Evolutionary conservation across 2,888 invertebrate genomes (phyloP).

Genomic region (Nesidiocoris tenuis): DNA sequence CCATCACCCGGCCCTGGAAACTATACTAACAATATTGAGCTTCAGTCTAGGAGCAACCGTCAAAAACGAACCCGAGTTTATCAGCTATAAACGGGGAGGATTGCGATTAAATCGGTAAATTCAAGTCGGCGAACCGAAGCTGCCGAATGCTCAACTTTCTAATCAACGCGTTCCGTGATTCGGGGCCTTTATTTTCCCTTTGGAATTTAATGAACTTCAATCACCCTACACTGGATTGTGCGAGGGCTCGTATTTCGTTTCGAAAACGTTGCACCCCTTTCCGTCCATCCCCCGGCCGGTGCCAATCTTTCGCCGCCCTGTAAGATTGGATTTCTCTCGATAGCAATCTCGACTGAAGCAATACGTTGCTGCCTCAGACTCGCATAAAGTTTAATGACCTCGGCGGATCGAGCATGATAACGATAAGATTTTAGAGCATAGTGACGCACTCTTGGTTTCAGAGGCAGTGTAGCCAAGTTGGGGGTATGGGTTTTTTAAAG

Average conservation of each 20-base stretch:
- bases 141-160: not conserved
- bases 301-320: not conserved
- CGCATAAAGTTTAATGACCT: conserved; percentile 6
- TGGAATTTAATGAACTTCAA: conserved; percentile 7
- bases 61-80: not conserved
- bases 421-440: not conserved
- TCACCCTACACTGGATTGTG: not conserved
- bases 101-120: not conserved
- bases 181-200: conserved; percentile 4
- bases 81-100: not conserved
- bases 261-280: not conserved
- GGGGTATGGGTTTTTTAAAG: too few relatives aligned
- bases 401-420: not conserved
- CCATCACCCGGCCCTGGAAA: too few relatives aligned
- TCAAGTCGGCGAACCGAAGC: not conserved
- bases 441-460: too few relatives aligned
- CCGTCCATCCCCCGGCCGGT: not conserved
- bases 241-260: not conserved
- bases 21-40: too few relatives aligned
- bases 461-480: too few relatives aligned
- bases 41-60: too few relatives aligned
- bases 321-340: conserved; percentile 3
- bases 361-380: not conserved
- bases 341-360: not conserved
- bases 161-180: conserved; percentile 5